Evolutionary conservation across 2,113 vertebrate genomes (phyloP).

Genomic region (Microcebus jonahi): DNA sequence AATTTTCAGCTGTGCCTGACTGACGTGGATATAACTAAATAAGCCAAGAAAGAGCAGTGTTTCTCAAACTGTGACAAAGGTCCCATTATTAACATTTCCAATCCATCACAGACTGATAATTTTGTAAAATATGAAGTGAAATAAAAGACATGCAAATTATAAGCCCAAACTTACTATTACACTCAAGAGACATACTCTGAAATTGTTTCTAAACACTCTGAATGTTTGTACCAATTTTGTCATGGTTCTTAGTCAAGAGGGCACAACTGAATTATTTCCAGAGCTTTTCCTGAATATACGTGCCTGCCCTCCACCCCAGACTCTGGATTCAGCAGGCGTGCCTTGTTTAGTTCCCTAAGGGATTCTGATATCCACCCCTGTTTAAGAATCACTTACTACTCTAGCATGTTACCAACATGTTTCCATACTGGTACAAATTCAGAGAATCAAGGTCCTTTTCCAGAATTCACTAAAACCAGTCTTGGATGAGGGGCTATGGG

Average conservation of each 20-base stretch:
- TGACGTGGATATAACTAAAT: background rate
- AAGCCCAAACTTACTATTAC: conserved; percentile 18
- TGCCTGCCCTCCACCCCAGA: background rate
- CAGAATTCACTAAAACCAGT: background rate
- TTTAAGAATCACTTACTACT: background rate
- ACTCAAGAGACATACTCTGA: background rate
- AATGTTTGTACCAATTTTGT: background rate
- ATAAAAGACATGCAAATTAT: background rate
- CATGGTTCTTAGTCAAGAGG: background rate
- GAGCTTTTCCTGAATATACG: background rate
- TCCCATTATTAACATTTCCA: background rate
- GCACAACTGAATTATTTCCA: background rate
- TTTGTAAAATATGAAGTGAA: conserved; percentile 31
- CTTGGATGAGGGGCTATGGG: background rate
- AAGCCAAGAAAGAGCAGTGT: background rate
- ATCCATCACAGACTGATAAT: background rate
- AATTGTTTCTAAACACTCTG: conserved; percentile 30
- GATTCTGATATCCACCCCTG: background rate
- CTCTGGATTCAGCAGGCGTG: background rate
- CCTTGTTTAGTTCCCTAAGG: background rate
- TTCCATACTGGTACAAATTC: background rate
- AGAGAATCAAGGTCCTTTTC: background rate
- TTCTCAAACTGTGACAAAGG: background rate
- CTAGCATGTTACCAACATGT: background rate
- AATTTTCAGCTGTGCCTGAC: background rate